Evolutionary conservation across 2,888 invertebrate genomes (phyloP).

Genomic region (Epistrophe grossulariae): DNA sequence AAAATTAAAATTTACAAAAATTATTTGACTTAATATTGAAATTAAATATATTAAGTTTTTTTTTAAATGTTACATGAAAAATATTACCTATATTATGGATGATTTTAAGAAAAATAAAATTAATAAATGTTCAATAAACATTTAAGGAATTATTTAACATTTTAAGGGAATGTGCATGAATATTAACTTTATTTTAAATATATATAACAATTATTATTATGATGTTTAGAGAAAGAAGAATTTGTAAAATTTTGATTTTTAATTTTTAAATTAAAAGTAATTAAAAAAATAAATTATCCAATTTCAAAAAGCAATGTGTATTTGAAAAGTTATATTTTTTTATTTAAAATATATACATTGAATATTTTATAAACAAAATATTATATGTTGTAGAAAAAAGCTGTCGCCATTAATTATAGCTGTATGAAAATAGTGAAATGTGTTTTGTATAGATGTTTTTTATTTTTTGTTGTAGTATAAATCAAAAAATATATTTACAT

Average conservation of each 20-base stretch:
- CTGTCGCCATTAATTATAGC: conserved; percentile 27
- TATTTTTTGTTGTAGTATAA: background rate
- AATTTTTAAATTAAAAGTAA: background rate
- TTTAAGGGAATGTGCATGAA: conserved; percentile 30
- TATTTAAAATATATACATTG: background rate
- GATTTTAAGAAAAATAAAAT: conserved; percentile 17
- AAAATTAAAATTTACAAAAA: conserved; percentile 10
- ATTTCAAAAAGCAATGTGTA: conserved; percentile 68
- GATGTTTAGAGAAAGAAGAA: background rate
- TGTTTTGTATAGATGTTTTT: conserved; percentile 19
- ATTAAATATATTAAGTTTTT: conserved; percentile 18
- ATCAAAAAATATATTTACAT: background rate
- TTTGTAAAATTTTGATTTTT: conserved; percentile 8
- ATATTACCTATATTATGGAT: conserved; percentile 39
- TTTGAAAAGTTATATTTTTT: conserved; percentile 17
- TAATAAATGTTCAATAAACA: conserved; percentile 17
- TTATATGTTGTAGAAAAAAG: conserved; percentile 32
- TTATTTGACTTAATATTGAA: conserved; percentile 37
- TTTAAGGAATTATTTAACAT: conserved; percentile 20
- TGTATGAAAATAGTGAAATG: conserved; percentile 17
- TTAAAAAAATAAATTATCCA: conserved; percentile 45
- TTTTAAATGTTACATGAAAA: conserved; percentile 24
- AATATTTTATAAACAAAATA: background rate
- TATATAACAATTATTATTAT: background rate
- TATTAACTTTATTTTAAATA: conserved; percentile 8